A percentile compares a stretch with the other conserved stretches of the same genome.
Conservation (phyloP, 2,888 invertebrate species). For the Spatulosminthurus flaviceps region DNA sequence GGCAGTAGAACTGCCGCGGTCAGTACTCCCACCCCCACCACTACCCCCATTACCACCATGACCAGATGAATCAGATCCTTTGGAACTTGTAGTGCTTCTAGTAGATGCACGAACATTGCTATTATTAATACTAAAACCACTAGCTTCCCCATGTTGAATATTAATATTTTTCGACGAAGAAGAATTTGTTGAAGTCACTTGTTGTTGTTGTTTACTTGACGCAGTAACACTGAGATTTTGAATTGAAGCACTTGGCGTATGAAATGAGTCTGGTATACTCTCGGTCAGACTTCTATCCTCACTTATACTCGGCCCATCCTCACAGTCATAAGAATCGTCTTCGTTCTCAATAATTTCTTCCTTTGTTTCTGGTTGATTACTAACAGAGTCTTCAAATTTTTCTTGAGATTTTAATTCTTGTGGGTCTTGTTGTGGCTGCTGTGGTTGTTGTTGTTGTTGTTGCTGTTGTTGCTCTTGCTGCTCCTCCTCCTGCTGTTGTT, state of each 20-base stretch:
- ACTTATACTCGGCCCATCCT: slow-evolving; percentile 39
- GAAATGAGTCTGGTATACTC: slow-evolving; percentile 50
- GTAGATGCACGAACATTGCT: slow-evolving; percentile 5
- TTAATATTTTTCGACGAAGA: slow-evolving; percentile 6
- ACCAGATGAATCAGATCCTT: not conserved
- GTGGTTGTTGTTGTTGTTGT: not conserved
- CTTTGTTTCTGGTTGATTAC: not conserved
- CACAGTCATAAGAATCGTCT: slow-evolving; percentile 37
- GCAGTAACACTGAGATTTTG: slow-evolving; percentile 53
- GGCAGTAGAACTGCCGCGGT: not conserved
- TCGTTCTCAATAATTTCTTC: slow-evolving; percentile 30
- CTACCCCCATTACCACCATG: not conserved
- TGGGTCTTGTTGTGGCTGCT: not conserved
- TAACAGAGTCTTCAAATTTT: slow-evolving; percentile 3
- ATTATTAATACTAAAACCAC: slow-evolving; percentile 11
- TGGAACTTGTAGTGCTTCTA: slow-evolving; percentile 5
- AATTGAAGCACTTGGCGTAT: slow-evolving; percentile 60
- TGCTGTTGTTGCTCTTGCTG: not conserved
- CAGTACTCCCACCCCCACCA: not conserved
- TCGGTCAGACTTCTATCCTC: slow-evolving; percentile 43
- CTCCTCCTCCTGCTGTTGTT: not conserved
- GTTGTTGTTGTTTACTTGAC: no score
- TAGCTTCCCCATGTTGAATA: not conserved
- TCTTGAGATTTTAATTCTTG: slow-evolving; percentile 2
- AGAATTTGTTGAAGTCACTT: not conserved